A percentile compares a stretch with the other conserved stretches of the same genome.
Conservation (phyloP, 1,140 invertebrate species). For the Pararge aegeria region DNA sequence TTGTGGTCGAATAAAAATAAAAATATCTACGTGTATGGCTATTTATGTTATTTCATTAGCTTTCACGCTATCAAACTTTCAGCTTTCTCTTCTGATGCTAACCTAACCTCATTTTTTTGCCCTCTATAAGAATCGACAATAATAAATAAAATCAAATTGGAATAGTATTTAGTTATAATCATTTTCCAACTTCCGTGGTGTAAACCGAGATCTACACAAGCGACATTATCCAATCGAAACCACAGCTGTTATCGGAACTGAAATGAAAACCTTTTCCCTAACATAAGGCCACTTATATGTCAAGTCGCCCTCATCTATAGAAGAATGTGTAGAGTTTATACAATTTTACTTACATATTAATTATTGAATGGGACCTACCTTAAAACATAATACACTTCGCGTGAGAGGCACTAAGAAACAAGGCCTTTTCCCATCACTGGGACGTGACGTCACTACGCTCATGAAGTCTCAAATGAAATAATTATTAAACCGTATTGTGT, state of each 20-base stretch:
- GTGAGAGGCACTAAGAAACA: not conserved
- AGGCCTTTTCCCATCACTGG: no score
- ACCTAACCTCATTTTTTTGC: no score
- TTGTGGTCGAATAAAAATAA: no score
- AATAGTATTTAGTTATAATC: not conserved
- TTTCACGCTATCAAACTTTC: no score
- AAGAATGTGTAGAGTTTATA: conserved; percentile 69
- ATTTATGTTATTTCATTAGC: no score
- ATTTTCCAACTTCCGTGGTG: not conserved
- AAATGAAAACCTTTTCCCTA: conserved; percentile 31
- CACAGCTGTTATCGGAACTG: conserved; percentile 17
- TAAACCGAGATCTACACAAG: conserved; percentile 55
- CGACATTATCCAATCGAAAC: conserved; percentile 52
- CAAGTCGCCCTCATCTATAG: conserved; percentile 48
- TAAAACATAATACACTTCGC: conserved; percentile 55
- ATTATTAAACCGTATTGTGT: no score
- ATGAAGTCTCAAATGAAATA: no score
- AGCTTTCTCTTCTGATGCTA: no score
- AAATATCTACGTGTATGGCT: no score
- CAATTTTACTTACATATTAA: conserved; percentile 74
- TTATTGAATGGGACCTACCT: conserved; percentile 77
- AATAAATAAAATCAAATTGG: conserved; percentile 44
- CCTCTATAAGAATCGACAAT: not conserved
- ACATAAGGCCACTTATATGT: conserved; percentile 66
- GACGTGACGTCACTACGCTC: no score